phyloP scores from a whole-genome alignment of 2,888 invertebrate genomes.

The Dioctria rufipes region DNA sequence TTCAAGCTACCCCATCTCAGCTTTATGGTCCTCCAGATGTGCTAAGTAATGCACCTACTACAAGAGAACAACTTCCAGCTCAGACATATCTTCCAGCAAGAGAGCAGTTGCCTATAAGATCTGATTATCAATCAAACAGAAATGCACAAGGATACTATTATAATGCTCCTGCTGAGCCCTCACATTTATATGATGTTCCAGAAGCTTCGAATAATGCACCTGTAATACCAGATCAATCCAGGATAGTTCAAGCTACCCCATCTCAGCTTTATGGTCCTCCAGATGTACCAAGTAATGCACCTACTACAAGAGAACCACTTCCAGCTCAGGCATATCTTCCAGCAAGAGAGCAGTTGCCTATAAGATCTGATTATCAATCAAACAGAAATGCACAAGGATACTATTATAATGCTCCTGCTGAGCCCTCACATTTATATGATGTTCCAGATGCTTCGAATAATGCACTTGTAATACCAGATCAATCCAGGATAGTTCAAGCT shows the following conservation, averaged over 20 bases:
- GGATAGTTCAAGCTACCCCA: neutral
- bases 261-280: too few relatives aligned
- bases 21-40: neutral
- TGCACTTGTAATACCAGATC: neutral
- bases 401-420: neutral
- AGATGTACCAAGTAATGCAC: too few relatives aligned
- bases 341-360: neutral
- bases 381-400: neutral
- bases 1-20: neutral
- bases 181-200: neutral
- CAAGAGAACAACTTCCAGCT: neutral
- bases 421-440: slow-evolving; percentile 1
- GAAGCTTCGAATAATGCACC: neutral
- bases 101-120: neutral
- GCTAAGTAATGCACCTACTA: neutral
- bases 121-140: neutral
- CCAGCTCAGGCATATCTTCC: neutral
- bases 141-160: slow-evolving; percentile 3
- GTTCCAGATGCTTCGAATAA: neutral
- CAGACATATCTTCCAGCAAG: neutral
- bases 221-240: neutral
- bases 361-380: neutral
- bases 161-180: neutral
- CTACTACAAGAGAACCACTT: neutral
- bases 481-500: neutral